Evolutionary conservation across 2,888 invertebrate species (phyloP), one percentile per base, ranked within the genome.

Genomic region (Dichetophora obliterata): DNA sequence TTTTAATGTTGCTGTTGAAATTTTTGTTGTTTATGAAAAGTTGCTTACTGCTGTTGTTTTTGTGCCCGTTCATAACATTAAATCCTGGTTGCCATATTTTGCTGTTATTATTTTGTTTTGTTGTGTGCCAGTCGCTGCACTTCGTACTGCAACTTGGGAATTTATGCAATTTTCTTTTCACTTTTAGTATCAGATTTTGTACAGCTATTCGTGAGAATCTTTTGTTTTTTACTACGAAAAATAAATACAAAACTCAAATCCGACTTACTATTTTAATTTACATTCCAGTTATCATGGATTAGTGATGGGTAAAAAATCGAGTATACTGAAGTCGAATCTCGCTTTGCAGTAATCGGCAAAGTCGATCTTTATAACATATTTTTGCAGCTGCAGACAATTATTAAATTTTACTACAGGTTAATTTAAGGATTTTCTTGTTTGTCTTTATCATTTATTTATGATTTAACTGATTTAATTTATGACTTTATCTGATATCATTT

Each of bases 101-200:
- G 34, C 5, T 19, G 19, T 31, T n/a, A 43, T n/a, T 37, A 16
- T 54, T 57, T 48, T 37, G 24, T 54, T 57, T 48, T 34, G 34
- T 70, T 69, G 50, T 50, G 9, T 34, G 63, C n/a, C 14, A 16
- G 19, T 54, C 14, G 19, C 22, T 22, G 6, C 31, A 4, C 31
- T 54, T 19, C 9, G 9, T 54, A n/a, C 27, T 68, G 68, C 73
- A 72, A 61, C n/a, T 50, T 50, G 63, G 73, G 73, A 65, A 73
- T 73, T 73, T 27, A 50, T 63, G 63, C 52, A 50, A 73, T 65
- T 63, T 65, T 31, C 65, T 50, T 63, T 73, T 59, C 54, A 54
- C 43, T 37, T 71, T 50, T 24, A 34, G 31, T 52, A 24, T n/a
- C 43, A 43, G 43, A 59, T 59, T 27, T 59, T 27, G 11, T 59